Conservation (phyloP, 2,113 vertebrate species). For the Dicerorhinus sumatrensis region DNA sequence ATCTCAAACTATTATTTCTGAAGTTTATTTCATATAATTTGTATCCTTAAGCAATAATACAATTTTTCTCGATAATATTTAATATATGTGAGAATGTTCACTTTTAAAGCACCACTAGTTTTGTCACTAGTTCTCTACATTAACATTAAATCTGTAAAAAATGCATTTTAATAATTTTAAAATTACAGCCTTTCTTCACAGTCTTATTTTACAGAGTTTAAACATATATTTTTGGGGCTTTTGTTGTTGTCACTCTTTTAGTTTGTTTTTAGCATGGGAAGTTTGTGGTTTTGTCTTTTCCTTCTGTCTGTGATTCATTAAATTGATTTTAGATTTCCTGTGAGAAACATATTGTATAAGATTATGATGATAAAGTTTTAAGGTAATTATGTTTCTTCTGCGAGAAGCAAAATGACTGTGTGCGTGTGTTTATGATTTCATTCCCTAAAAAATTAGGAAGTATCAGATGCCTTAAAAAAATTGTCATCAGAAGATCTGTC, state of each 20-base stretch:
- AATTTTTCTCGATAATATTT: conserved; percentile 54
- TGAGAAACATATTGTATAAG: conserved; percentile 65
- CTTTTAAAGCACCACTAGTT: conserved; percentile 65
- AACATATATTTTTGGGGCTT: conserved; percentile 42
- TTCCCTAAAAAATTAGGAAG: conserved; percentile 66
- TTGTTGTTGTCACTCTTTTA: not conserved
- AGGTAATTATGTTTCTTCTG: conserved; percentile 82
- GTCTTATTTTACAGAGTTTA: conserved; percentile 70
- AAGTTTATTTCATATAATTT: conserved; percentile 66
- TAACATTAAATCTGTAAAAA: conserved; percentile 79
- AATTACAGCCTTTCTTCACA: conserved; percentile 68
- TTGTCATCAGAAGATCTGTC: conserved; percentile 66
- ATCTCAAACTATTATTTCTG: not conserved
- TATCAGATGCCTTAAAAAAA: conserved; percentile 62
- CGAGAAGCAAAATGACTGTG: conserved; percentile 78
- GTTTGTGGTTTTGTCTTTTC: conserved; percentile 38
- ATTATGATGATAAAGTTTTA: conserved; percentile 84
- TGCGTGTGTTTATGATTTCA: conserved; percentile 49
- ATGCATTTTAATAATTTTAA: conserved; percentile 78
- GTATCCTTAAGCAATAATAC: not conserved
- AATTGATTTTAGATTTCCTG: conserved; percentile 85
- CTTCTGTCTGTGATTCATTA: conserved; percentile 76
- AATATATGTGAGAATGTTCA: conserved; percentile 74
- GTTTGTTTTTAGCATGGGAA: not conserved
- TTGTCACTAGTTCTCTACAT: conserved; percentile 77